Conservation (phyloP, 2,797 vertebrate genomes). For the Mastacembelus armatus region DNA sequence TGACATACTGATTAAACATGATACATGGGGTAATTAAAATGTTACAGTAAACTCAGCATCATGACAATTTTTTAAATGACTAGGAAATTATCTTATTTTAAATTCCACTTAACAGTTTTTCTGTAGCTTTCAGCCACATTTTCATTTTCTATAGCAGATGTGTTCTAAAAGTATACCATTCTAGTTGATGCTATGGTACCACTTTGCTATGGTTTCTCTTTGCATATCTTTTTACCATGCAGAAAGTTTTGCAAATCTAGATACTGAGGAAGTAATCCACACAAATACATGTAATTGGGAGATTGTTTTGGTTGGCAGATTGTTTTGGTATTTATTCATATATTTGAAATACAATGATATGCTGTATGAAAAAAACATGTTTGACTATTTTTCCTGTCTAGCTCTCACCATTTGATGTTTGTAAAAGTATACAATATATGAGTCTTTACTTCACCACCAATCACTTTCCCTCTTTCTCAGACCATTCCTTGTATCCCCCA, state of each 20-base stretch:
- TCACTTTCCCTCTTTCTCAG: slow-evolving; percentile 74
- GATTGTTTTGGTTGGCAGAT: not conserved
- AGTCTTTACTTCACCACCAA: not conserved
- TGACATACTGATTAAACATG: too few species aligned
- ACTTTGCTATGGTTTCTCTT: too few species aligned
- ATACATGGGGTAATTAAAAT: too few species aligned
- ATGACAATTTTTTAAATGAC: too few species aligned
- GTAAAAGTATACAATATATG: not conserved
- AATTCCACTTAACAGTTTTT: too few species aligned
- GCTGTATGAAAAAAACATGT: slow-evolving; percentile 1
- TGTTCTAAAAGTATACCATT: too few species aligned
- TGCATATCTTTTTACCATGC: too few species aligned
- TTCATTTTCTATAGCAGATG: too few species aligned
- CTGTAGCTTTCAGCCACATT: too few species aligned
- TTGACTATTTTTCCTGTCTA: not conserved
- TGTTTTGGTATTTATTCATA: slow-evolving; percentile 31
- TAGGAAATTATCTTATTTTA: too few species aligned
- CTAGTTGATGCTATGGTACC: too few species aligned
- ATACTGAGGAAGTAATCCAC: not conserved
- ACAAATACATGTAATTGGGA: not conserved
- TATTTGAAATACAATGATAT: slow-evolving; percentile 3
- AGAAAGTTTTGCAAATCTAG: not conserved
- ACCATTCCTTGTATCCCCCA: slow-evolving; percentile 84
- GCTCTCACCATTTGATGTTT: not conserved
- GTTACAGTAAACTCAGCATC: too few species aligned